These are phyloP conservation scores for Acleris literana DNA, from an alignment of 2,888 invertebrate genomes.

Conservation along the genomic window DNA sequence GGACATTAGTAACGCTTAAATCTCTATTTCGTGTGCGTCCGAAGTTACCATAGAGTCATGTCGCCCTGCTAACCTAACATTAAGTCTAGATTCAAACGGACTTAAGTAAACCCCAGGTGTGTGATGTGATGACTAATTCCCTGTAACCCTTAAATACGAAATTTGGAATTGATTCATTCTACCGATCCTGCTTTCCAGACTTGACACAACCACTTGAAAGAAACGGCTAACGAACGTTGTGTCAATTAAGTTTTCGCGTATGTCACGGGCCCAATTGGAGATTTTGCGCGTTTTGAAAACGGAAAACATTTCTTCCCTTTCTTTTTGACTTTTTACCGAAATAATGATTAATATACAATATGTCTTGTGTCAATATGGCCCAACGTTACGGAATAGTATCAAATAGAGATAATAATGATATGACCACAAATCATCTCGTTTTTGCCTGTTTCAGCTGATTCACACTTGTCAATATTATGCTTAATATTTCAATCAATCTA, in stretches of 20 bases:
- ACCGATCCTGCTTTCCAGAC: too few species aligned
- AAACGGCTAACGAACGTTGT: too few species aligned
- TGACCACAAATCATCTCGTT: slow-evolving; percentile 9
- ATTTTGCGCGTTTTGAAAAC: not conserved
- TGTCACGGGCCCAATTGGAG: too few species aligned
- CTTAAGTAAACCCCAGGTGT: slow-evolving; percentile 1
- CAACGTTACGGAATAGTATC: not conserved
- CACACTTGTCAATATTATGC: too few species aligned
- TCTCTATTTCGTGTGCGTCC: slow-evolving; percentile 63
- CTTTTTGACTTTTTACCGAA: not conserved
- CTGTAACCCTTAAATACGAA: too few species aligned
- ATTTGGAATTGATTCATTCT: too few species aligned
- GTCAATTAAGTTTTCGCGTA: too few species aligned
- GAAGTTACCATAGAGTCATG: slow-evolving; percentile 49
- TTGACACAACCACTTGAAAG: too few species aligned
- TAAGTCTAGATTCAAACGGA: slow-evolving; percentile 49
- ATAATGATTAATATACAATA: slow-evolving; percentile 4
- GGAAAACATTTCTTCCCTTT: not conserved
- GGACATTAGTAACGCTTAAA: slow-evolving; percentile 57
- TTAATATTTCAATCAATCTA: too few species aligned
- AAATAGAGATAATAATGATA: slow-evolving; percentile 3
- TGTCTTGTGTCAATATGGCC: slow-evolving; percentile 16
- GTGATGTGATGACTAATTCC: not conserved
- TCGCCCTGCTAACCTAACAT: slow-evolving; percentile 50
- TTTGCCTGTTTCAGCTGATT: not conserved